Base-by-base conservation (phyloP, 2,797 vertebrate genomes). In the Huso huso region DNA sequence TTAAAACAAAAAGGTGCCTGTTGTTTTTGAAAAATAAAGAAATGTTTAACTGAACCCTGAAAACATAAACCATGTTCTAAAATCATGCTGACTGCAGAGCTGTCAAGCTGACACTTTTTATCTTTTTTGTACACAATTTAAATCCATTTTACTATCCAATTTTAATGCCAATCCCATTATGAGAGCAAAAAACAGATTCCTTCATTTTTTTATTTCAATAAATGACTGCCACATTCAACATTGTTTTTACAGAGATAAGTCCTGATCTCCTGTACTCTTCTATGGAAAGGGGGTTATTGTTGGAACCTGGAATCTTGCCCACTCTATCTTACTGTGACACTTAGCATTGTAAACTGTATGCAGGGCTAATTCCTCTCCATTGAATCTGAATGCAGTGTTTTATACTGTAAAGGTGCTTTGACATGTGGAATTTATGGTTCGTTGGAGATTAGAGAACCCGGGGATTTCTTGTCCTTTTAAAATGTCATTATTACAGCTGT, bases 161-260 rank as follows among this genome's bases (percentile, higher is more conserved):
- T 51, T 18, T 18, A 52, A 83, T 85, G 87, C 88, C 86, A 87
- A 86, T 89, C 85, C 87, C 57, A 74, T 37, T 37, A 37, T 37
- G 23, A 37, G 23, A 37, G 23, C 78, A 83, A 74, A 82, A 83
- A 89, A 87, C 77, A 78, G 82, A 84, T 87, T 86, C 83, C 79
- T 82, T 85, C 82, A 80, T 77, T 79, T 81, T 82, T 84, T 74
- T 74, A 82, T 84, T 88, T 88, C 90, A 90, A 89, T 89, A 90
- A 89, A 84, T 83, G 50, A 64, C 80, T 86, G 85, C 86, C 87
- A 81, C 85, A 83, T 87, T 84, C 86, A 84, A 86, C 84, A 87
- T 88, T 89, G 88, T 88, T 89, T 84, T 37, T 74, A 74, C 70
- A 77, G 84, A 89, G 87, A 89, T 89, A 89, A 88, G 87, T 89